Base-by-base conservation (phyloP, 2,113 vertebrate genomes). In the Varanus salvator region DNA sequence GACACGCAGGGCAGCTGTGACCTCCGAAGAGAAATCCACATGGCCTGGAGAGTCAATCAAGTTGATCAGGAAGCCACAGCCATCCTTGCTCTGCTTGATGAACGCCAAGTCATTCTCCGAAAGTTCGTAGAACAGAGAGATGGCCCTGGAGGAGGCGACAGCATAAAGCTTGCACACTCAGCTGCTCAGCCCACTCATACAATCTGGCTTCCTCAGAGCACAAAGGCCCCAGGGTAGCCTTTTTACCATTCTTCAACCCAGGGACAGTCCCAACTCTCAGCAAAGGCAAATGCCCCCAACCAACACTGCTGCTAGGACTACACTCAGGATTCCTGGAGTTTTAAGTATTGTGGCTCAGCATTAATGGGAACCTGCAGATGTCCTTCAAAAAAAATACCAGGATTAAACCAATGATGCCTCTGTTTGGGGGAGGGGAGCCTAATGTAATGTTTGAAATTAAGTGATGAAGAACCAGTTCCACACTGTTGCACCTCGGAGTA, bases 11-110 rank as follows among this genome's bases (percentile, higher is more conserved):
- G 99, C 99, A 23, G 99, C 99, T 0, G 99, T 99, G 91, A 99
- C 99, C 96, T 99, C 99, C 0, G 99, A 99, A 9, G 99, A 99
- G 95, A 99, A 99, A 93, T 99, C 99, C 2, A 99, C 99, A 0
- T 99, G 99, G 3, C 99, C 99, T 0, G 99, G 99, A 11, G 99
- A 99, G 90, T 99, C 99, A 0, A 99, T 99, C 92, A 99, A 95
- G 94, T 99, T 99, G 96, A 99, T 99, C 89, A 99, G 97, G 93
- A 99, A 99, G 69, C 99, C 98, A 1, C 95, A 91, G 1, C 99
- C 99, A 80, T 99, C 99, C 89, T 98, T 99, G 96, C 97, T 95
- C 91, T 99, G 98, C 97, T 99, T 99, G 94, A 99, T 99, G 95
- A 99, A 99, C 66, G 98, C 98, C 96, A 99, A 64, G 87, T 99